phyloP scores from a whole-genome alignment of 2,888 invertebrate species.

The Cheilosia variabilis region DNA sequence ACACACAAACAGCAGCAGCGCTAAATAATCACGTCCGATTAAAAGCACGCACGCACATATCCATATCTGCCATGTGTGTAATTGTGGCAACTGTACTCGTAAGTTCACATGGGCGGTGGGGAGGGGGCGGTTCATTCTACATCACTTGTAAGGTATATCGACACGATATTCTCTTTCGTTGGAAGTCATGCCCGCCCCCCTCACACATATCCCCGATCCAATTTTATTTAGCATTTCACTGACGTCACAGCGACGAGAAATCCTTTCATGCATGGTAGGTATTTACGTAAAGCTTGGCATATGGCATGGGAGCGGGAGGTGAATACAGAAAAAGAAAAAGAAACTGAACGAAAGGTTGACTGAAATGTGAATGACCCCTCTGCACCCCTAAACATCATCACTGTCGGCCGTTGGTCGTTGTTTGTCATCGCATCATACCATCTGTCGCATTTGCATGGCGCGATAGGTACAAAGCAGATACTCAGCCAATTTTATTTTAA shows the following conservation, averaged over 20 bases:
- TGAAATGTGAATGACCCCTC: slow-evolving; percentile 43
- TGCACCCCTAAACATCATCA: slow-evolving; percentile 10
- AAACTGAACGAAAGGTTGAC: slow-evolving; percentile 17
- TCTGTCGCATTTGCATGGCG: slow-evolving; percentile 65
- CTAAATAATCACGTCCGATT: slow-evolving; percentile 54
- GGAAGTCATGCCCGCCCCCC: neutral
- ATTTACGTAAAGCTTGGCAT: slow-evolving; percentile 11
- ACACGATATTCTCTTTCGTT: slow-evolving; percentile 31
- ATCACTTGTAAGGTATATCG: slow-evolving; percentile 18
- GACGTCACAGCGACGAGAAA: slow-evolving; percentile 38
- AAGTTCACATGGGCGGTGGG: neutral
- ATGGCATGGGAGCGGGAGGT: slow-evolving; percentile 12
- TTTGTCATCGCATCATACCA: slow-evolving; percentile 41
- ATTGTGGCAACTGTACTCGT: slow-evolving; percentile 22
- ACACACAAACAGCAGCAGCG: slow-evolving; percentile 25
- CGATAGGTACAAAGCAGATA: slow-evolving; percentile 54
- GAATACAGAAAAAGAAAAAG: slow-evolving; percentile 10
- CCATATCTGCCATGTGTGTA: slow-evolving; percentile 17
- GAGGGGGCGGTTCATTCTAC: slow-evolving; percentile 8
- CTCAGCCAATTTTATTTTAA: slow-evolving; percentile 65
- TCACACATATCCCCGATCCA: slow-evolving; percentile 18
- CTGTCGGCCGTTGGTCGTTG: slow-evolving; percentile 19
- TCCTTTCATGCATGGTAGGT: slow-evolving; percentile 18
- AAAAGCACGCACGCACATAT: slow-evolving; percentile 43
- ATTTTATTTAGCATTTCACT: slow-evolving; percentile 50